Evolutionary conservation across 1,140 invertebrate species (phyloP).

Genomic region (Camponotus pennsylvanicus): DNA sequence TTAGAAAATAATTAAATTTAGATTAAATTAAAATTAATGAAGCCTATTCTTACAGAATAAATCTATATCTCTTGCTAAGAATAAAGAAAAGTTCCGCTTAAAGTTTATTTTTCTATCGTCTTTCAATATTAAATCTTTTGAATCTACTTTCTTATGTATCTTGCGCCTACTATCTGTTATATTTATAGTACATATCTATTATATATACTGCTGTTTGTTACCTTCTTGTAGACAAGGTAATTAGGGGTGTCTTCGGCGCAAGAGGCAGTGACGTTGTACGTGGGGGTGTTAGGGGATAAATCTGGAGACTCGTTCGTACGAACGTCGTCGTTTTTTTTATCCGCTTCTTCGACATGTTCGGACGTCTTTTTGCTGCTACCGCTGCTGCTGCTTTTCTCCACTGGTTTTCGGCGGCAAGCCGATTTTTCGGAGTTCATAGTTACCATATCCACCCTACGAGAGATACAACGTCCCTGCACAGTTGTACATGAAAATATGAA

Average conservation of each 20-base stretch:
- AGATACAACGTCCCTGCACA: constrained; percentile 62
- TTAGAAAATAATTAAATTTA: neutral
- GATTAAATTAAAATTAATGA: no score
- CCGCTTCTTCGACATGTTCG: constrained; percentile 13
- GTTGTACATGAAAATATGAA: neutral
- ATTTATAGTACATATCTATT: neutral
- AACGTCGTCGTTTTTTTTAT: constrained; percentile 65
- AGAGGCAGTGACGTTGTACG: constrained; percentile 77
- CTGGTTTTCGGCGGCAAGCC: constrained; percentile 82
- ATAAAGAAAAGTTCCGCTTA: neutral
- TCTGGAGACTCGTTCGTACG: constrained; percentile 68
- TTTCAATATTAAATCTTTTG: neutral
- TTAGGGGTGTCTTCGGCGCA: constrained; percentile 83
- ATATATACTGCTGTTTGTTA: constrained; percentile 52
- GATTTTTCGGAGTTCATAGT: constrained; percentile 85
- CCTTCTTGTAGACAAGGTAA: constrained; percentile 84
- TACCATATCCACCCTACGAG: constrained; percentile 83
- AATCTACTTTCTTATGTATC: neutral
- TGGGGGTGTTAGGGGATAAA: constrained; percentile 74
- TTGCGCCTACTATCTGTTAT: neutral
- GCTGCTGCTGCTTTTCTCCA: constrained; percentile 77
- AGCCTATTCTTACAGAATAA: no score
- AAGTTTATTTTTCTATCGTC: neutral
- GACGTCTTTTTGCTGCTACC: constrained; percentile 71
- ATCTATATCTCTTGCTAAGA: no score